Conservation (phyloP, 1,140 invertebrate genomes). For the Platorchestia sp. region DNA sequence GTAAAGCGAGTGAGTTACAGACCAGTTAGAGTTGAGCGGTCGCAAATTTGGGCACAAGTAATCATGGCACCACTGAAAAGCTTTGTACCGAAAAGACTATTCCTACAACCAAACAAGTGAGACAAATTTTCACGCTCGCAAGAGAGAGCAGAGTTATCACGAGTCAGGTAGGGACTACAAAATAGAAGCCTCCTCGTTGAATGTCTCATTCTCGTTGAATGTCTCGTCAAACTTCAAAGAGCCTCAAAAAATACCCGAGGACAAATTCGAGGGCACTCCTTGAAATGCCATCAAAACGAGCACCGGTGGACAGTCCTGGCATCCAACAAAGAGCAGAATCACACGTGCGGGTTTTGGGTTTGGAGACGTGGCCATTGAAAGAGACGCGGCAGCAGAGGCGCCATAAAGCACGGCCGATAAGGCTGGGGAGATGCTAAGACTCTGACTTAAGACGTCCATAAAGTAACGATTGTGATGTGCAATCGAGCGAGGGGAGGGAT, state of each 20-base stretch:
- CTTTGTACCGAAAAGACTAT: not conserved
- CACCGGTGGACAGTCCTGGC: not conserved
- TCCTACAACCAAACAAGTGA: not conserved
- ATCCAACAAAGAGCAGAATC: not conserved
- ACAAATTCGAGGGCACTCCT: not conserved
- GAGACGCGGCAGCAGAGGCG: not conserved
- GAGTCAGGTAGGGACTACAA: not conserved
- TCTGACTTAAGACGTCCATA: conserved; percentile 22
- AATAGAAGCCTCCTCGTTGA: not conserved
- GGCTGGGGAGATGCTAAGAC: conserved; percentile 26
- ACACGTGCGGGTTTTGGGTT: not conserved
- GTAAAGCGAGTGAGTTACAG: not conserved
- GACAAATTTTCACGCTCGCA: not conserved
- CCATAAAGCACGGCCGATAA: conserved; percentile 32
- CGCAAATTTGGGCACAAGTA: not conserved
- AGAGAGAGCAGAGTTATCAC: not conserved
- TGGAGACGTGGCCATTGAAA: too few species aligned
- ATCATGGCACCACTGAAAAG: not conserved
- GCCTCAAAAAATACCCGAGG: too few species aligned
- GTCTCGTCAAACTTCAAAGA: too few species aligned
- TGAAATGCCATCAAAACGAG: not conserved
- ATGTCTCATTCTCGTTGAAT: too few species aligned
- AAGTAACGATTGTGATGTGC: conserved; percentile 36
- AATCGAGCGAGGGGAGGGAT: not conserved
- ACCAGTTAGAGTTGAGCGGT: not conserved